These are phyloP conservation scores for Toxotes chatareus DNA, from an alignment of 2,113 vertebrate genomes.

Conservation along the genomic window DNA sequence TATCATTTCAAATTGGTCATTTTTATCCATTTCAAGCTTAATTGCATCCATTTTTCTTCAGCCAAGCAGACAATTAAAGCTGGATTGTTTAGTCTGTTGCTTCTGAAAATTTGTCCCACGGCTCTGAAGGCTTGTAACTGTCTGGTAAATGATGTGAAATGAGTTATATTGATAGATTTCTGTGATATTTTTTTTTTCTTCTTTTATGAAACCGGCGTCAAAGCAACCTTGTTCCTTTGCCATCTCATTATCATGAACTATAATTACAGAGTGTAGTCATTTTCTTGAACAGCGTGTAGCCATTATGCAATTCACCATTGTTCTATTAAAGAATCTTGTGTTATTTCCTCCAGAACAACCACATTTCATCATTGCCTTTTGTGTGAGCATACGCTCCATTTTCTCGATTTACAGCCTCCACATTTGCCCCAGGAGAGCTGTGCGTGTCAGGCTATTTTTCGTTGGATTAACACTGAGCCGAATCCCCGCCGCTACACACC, in stretches of 20 bases:
- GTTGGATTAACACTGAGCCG: constrained; percentile 45
- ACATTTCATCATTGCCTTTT: constrained; percentile 63
- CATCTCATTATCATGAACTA: constrained; percentile 46
- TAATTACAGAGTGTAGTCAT: constrained; percentile 51
- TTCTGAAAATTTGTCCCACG: constrained; percentile 6
- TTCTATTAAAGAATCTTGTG: constrained; percentile 52
- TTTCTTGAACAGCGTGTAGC: constrained; percentile 51
- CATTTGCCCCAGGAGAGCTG: constrained; percentile 49
- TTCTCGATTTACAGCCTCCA: constrained; percentile 54
- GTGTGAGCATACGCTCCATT: constrained; percentile 43
- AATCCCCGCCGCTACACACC: constrained; percentile 34
- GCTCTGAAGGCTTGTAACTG: constrained; percentile 21
- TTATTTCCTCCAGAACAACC: constrained; percentile 59
- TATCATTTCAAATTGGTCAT: constrained; percentile 43
- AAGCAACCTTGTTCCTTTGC: constrained; percentile 30
- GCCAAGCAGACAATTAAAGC: constrained; percentile 45
- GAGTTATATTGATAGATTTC: constrained; percentile 17
- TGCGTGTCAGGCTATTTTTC: constrained; percentile 51
- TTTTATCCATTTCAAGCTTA: constrained; percentile 55
- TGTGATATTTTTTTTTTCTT: constrained; percentile 5
- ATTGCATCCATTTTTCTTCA: constrained; percentile 50
- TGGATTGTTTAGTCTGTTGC: not conserved
- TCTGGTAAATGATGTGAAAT: constrained; percentile 3
- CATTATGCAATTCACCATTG: constrained; percentile 56
- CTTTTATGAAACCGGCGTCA: constrained; percentile 10